Percentiles rank a stretch among this genome's conserved stretches.
Evolutionary conservation across 1,140 invertebrate species (phyloP).

Genomic region (Nebria ingens): DNA sequence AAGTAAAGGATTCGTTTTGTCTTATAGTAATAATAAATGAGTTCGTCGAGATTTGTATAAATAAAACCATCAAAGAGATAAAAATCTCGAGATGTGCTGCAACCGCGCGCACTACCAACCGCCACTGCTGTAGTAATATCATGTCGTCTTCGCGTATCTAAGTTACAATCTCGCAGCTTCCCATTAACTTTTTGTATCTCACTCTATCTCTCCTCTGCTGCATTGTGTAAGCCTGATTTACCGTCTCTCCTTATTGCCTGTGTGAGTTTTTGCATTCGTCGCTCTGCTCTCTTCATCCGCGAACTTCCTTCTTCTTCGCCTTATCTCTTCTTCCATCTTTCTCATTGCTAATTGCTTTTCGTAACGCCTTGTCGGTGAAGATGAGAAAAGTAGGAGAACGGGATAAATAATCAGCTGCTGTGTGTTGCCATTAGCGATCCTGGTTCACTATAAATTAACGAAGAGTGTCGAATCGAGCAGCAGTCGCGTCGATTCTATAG

Average conservation of each 20-base stretch:
- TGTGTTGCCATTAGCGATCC: constrained; percentile 22
- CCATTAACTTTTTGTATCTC: constrained; percentile 13
- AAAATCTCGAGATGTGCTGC: not conserved
- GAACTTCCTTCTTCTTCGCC: constrained; percentile 12
- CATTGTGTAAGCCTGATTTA: constrained; percentile 15
- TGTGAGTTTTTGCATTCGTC: constrained; percentile 13
- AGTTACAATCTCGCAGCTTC: constrained; percentile 12
- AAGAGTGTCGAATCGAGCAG: too few species aligned
- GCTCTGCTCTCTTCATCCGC: too few species aligned
- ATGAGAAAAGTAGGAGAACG: too few species aligned
- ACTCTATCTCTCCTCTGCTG: constrained; percentile 5
- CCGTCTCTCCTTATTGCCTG: constrained; percentile 13
- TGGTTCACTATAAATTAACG: constrained; percentile 21
- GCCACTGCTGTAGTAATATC: not conserved
- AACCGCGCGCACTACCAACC: not conserved
- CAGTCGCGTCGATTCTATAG: too few species aligned
- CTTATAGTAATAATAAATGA: too few species aligned
- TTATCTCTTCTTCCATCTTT: constrained; percentile 15
- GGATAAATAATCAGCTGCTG: constrained; percentile 21
- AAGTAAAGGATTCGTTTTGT: too few species aligned
- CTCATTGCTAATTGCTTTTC: constrained; percentile 12
- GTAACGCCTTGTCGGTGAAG: constrained; percentile 16
- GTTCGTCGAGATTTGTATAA: constrained; percentile 7
- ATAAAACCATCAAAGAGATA: constrained; percentile 2
- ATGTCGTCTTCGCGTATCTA: constrained; percentile 1